Evolutionary conservation across 2,113 vertebrate genomes (phyloP).

Genomic region (Porphyrio hochstetteri): DNA sequence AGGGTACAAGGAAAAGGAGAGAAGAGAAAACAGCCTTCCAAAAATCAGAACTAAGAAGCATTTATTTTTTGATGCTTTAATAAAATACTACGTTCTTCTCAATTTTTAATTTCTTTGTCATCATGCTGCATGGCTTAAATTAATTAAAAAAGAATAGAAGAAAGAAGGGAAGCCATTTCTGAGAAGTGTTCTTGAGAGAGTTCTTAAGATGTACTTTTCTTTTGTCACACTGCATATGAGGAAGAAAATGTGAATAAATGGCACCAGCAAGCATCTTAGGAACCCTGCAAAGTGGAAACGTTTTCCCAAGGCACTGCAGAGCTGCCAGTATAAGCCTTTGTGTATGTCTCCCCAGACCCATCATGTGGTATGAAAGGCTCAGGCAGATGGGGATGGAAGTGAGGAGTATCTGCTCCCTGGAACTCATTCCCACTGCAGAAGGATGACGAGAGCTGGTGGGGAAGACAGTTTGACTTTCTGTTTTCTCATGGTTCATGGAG

Average conservation of each 20-base stretch:
- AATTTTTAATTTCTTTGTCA: background rate
- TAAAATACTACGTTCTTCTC: background rate
- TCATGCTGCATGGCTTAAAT: background rate
- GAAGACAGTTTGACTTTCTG: background rate
- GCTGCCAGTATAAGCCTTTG: background rate
- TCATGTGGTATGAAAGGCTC: background rate
- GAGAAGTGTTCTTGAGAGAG: background rate
- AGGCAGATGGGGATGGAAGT: background rate
- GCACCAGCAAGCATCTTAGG: background rate
- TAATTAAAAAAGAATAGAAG: background rate
- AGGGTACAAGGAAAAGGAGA: background rate
- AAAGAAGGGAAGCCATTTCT: background rate
- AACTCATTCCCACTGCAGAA: background rate
- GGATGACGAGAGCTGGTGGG: background rate
- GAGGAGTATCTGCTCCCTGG: background rate
- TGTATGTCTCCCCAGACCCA: background rate
- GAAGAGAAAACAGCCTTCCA: background rate
- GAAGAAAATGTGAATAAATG: background rate
- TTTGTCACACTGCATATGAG: background rate
- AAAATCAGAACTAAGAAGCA: background rate
- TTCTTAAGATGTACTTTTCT: background rate
- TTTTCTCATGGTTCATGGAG: background rate
- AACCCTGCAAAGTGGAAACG: background rate
- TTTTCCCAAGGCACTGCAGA: background rate
- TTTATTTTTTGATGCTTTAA: background rate